A percentile compares a stretch with the other conserved stretches of the same genome.
These are phyloP conservation scores for Myathropa florea DNA, from an alignment of 2,888 invertebrate genomes.

Conservation along the genomic window DNA sequence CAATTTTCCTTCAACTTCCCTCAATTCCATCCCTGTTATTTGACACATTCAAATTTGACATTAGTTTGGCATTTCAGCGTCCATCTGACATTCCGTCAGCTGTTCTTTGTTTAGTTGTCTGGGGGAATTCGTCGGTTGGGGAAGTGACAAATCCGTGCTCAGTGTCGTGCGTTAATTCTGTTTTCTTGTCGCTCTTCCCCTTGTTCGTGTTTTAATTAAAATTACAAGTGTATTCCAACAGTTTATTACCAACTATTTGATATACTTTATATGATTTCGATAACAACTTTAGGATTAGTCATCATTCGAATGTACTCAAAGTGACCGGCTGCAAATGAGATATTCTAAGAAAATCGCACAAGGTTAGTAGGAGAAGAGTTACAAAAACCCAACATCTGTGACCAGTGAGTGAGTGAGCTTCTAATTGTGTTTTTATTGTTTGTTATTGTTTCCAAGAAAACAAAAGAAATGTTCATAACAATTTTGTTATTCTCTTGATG, in stretches of 20 bases:
- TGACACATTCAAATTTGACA: slow-evolving; percentile 14
- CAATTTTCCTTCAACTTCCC: background rate
- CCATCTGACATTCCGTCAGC: slow-evolving; percentile 56
- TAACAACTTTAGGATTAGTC: background rate
- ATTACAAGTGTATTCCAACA: slow-evolving; percentile 3
- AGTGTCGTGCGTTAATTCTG: slow-evolving; percentile 7
- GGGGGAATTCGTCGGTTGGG: slow-evolving; percentile 17
- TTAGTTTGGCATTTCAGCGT: slow-evolving; percentile 7
- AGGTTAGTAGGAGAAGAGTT: slow-evolving; percentile 44
- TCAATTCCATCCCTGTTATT: slow-evolving; percentile 31
- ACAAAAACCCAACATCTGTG: slow-evolving; percentile 27
- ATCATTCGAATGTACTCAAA: slow-evolving; percentile 9
- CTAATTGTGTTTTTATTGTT: background rate
- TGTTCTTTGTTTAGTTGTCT: slow-evolving; percentile 68
- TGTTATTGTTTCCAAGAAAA: slow-evolving; percentile 20
- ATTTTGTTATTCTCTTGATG: slow-evolving; percentile 44
- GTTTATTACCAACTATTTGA: background rate
- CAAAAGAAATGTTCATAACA: background rate
- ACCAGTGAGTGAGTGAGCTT: background rate
- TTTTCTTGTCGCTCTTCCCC: slow-evolving; percentile 19
- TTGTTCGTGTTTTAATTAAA: background rate
- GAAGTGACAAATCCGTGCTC: background rate
- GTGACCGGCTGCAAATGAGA: slow-evolving; percentile 56
- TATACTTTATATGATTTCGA: too few species aligned
- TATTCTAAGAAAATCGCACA: slow-evolving; percentile 35